Evolutionary conservation across 2,888 invertebrate species (phyloP).

Genomic region (Pterobdella sp.): DNA sequence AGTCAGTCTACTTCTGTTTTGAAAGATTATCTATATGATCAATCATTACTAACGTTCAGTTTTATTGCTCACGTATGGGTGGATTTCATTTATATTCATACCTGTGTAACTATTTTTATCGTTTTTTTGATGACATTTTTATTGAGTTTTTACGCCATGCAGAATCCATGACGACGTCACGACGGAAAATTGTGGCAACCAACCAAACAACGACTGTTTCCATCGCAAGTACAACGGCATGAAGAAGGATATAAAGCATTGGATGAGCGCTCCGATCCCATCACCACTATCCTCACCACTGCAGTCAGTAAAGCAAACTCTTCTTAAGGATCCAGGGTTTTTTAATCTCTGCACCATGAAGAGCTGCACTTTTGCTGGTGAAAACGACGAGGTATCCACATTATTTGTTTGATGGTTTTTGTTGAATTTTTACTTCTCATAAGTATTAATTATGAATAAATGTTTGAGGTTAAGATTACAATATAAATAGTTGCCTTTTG

Average conservation of each 20-base stretch:
- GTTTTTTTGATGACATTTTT: not conserved
- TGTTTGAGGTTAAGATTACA: too few species aligned
- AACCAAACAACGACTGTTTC: not conserved
- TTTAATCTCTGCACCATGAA: conserved; percentile 96
- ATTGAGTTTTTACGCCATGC: not conserved
- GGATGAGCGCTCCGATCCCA: not conserved
- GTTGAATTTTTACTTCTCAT: not conserved
- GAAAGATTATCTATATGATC: too few species aligned
- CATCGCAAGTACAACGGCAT: not conserved
- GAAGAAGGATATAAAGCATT: not conserved
- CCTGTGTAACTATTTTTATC: not conserved
- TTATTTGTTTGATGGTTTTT: not conserved
- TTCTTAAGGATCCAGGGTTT: conserved; percentile 75
- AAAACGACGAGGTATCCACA: conserved; percentile 57
- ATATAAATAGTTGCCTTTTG: too few species aligned
- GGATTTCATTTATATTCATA: not conserved
- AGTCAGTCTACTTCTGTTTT: too few species aligned
- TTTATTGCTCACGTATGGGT: not conserved
- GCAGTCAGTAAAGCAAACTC: conserved; percentile 59
- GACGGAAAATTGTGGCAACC: not conserved
- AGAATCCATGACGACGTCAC: too few species aligned
- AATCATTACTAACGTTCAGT: not conserved
- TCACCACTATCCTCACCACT: not conserved
- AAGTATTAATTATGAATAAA: too few species aligned
- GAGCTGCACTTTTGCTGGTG: conserved; percentile 86